Evolutionary conservation across 2,888 invertebrate genomes (phyloP), one percentile per base, ranked within the genome.

Genomic region (Rhagophthalmus giganteus): DNA sequence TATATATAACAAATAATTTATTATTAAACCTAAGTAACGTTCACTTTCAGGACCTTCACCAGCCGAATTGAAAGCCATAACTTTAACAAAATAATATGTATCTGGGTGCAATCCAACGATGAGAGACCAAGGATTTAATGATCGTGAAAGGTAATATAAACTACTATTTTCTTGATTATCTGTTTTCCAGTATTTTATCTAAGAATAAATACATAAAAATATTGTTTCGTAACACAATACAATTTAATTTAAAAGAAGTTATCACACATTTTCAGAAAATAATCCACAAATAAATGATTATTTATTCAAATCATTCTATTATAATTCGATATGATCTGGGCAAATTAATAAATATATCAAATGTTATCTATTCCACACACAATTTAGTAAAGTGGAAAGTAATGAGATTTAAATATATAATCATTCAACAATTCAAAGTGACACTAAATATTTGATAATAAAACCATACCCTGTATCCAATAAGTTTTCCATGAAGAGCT

Each of bases 31-130:
- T 56, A 89, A 76, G 70, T 83, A 92, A 28, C 90, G 81, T 78
- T 95, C 94, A 76, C 94, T 94, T 72, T 96, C 95, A 0, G 94
- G 93, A 2, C 96, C 96, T 74, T 94, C 94, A 1, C 97, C 97
- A 2, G 96, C 97, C 0, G 90, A 85, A 77, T 97, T 97, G 68
- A 92, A 96, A 0, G 93, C 95, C 93, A 96, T 95, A 1, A 92
- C 76, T 79, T 94, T 92, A 0, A 97, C 93, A 66, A 81, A 88
- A 75, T 98, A 98, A 70, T 94, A 90, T 0, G 90, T 94, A 71
- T 96, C 89, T 0, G 95, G 93, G 64, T 90, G 86, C 35, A 98
- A 78, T 60, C 96, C 97, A 7, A 97, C 94, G 67, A 98, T 90
- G 1, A 94, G 78, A 0, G 95, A 92, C 86, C 90, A 88, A 41